These are phyloP conservation scores for Ptychadena robeensis DNA, from an alignment of 2,797 vertebrate genomes.

Conservation along the genomic window DNA sequence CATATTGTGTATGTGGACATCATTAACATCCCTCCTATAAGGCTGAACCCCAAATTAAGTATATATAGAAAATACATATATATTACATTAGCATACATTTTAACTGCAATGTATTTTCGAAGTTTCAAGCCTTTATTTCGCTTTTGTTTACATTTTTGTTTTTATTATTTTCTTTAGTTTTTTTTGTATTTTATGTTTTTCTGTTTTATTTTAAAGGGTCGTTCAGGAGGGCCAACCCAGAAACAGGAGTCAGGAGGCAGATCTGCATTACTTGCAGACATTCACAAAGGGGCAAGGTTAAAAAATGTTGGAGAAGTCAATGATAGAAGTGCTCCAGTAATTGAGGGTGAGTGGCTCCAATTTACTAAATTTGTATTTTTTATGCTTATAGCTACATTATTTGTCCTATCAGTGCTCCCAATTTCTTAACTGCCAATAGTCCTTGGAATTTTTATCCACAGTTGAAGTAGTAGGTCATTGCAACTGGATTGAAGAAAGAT, in stretches of 20 bases:
- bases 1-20: too few species aligned
- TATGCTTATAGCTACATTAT: neutral
- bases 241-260: slow-evolving; percentile 78
- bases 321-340: slow-evolving; percentile 87
- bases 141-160: too few species aligned
- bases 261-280: slow-evolving; percentile 87
- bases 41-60: too few species aligned
- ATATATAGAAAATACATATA: too few species aligned
- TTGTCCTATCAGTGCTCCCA: neutral
- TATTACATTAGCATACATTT: too few species aligned
- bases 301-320: slow-evolving; percentile 88
- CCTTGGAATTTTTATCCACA: slow-evolving; percentile 24
- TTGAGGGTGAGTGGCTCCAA: slow-evolving; percentile 80
- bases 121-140: too few species aligned
- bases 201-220: slow-evolving; percentile 64
- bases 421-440: neutral
- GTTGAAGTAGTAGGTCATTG: too few species aligned
- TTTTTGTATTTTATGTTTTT: neutral
- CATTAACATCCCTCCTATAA: too few species aligned
- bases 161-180: too few species aligned
- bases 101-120: too few species aligned
- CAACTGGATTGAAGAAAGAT: too few species aligned
- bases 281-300: slow-evolving; percentile 89
- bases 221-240: slow-evolving; percentile 68
- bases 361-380: neutral